phyloP scores from a whole-genome alignment of 2,113 vertebrate genomes.

The Labeo catla region DNA sequence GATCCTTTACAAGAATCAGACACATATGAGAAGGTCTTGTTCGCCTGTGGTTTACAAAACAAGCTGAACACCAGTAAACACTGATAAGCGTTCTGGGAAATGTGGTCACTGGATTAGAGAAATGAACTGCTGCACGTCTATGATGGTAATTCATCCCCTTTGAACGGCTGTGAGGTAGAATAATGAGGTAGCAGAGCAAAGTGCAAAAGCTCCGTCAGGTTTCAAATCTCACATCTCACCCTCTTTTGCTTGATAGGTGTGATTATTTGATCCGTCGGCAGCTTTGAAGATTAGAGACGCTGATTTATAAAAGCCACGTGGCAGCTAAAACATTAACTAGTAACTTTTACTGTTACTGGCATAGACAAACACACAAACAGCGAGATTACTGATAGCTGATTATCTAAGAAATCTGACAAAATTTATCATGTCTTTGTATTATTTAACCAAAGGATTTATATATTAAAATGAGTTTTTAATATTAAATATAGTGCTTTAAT shows the following conservation, averaged over 20 bases:
- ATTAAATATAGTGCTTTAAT: neutral
- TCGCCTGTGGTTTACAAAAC: conserved; percentile 66
- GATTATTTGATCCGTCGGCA: conserved; percentile 62
- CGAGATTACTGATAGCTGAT: neutral
- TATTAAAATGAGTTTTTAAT: neutral
- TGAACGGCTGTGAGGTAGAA: neutral
- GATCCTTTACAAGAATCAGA: neutral
- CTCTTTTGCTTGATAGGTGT: conserved; percentile 71
- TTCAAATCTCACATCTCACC: neutral
- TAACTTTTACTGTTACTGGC: conserved; percentile 67
- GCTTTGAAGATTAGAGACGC: conserved; percentile 86
- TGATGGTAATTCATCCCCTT: conserved; percentile 5
- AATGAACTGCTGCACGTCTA: neutral
- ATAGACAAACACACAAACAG: conserved; percentile 3
- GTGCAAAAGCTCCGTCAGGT: conserved; percentile 33
- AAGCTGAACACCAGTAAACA: conserved; percentile 63
- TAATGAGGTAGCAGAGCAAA: conserved; percentile 24
- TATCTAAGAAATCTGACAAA: neutral
- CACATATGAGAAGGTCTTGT: neutral
- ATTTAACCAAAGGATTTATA: neutral
- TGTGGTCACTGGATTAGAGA: neutral
- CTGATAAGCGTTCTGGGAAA: conserved; percentile 62
- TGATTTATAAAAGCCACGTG: conserved; percentile 75
- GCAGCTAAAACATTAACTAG: conserved; percentile 84
- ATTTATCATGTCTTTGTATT: neutral